Conservation (phyloP, 2,797 vertebrate genomes). For the Natrix natrix region DNA sequence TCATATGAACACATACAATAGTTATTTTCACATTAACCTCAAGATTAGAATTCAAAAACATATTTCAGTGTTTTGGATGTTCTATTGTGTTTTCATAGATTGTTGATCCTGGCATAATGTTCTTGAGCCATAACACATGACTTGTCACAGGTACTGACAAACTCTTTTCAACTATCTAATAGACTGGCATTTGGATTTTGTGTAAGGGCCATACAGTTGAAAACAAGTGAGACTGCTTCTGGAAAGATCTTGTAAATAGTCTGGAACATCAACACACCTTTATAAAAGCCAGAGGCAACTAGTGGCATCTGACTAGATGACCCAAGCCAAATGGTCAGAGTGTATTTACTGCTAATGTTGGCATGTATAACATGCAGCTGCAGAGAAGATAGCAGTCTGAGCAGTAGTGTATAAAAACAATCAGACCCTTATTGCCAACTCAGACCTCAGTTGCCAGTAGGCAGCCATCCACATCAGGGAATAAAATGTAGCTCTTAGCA, state of each 20-base stretch:
- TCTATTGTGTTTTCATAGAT: neutral
- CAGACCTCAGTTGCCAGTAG: conserved; percentile 28
- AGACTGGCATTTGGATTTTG: neutral
- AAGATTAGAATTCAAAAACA: neutral
- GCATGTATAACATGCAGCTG: conserved; percentile 55
- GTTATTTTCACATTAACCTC: neutral
- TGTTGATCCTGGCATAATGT: neutral
- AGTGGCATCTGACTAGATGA: conserved; percentile 4
- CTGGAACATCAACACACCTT: conserved; percentile 12
- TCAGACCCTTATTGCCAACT: conserved; percentile 49
- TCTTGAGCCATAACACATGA: neutral
- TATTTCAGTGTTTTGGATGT: neutral
- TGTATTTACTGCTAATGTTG: conserved; percentile 28
- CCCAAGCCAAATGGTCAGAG: conserved; percentile 33
- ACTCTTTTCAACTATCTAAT: neutral
- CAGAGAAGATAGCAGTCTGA: conserved; percentile 39
- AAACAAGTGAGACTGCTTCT: neutral
- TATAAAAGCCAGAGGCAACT: neutral
- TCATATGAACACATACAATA: neutral
- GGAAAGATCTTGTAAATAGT: neutral
- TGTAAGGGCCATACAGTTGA: neutral
- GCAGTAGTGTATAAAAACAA: conserved; percentile 40
- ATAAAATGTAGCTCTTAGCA: conserved; percentile 5
- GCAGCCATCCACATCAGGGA: conserved; percentile 4
- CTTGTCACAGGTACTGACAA: neutral